phyloP scores from a whole-genome alignment of 2,797 vertebrate species.

The Oophaga sylvatica region DNA sequence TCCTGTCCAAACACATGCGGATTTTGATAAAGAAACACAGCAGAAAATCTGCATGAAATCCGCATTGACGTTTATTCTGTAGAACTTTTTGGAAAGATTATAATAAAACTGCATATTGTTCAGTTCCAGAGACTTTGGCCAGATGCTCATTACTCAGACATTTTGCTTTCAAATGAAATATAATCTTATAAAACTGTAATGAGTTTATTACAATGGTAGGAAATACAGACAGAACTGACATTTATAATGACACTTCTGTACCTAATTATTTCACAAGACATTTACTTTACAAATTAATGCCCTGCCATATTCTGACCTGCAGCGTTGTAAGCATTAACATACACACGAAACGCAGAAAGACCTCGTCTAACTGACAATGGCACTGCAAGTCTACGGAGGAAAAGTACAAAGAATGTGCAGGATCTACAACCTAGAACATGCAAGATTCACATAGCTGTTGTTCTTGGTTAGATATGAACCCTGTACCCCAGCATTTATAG shows the following conservation, averaged over 20 bases:
- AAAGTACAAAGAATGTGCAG: not conserved
- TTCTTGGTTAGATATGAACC: too few species aligned
- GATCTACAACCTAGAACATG: too few species aligned
- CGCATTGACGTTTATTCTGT: too few species aligned
- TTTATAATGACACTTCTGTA: slow-evolving; percentile 46
- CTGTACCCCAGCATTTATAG: too few species aligned
- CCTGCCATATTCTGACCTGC: slow-evolving; percentile 2
- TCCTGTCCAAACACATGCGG: too few species aligned
- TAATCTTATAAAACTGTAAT: not conserved
- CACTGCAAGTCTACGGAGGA: not conserved
- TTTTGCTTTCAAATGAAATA: slow-evolving; percentile 1
- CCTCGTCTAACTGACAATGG: not conserved
- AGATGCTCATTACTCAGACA: not conserved
- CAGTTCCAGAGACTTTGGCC: too few species aligned
- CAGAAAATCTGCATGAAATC: too few species aligned
- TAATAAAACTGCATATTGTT: too few species aligned
- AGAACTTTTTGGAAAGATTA: too few species aligned
- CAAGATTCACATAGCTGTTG: too few species aligned
- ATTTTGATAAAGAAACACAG: too few species aligned
- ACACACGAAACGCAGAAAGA: not conserved
- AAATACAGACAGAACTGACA: slow-evolving; percentile 28
- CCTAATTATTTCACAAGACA: slow-evolving; percentile 13
- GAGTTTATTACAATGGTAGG: slow-evolving; percentile 22
- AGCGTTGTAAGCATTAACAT: slow-evolving; percentile 31
- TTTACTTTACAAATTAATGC: slow-evolving; percentile 25